Evolutionary conservation across 2,888 invertebrate genomes (phyloP), one percentile per base, ranked within the genome.

Genomic region (Mayetiola destructor): DNA sequence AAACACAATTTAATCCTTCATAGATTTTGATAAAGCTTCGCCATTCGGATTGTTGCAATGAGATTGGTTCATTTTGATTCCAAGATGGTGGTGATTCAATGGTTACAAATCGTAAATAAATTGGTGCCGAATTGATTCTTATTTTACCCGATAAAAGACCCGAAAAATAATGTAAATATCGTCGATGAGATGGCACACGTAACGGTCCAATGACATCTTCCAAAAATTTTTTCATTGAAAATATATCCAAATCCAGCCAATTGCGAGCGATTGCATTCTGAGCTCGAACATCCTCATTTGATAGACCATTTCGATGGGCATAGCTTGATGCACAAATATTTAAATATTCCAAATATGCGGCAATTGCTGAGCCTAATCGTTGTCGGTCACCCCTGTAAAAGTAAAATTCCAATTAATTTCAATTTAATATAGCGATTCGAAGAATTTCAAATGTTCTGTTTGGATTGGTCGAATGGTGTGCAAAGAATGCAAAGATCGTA

Each of bases 271-370:
- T 62, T 39, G 64, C 59, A 57, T 62, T 62, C 30, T 65, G 64
- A 2, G 61, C 62, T 21, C 61, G 61, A 14, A 62, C 58, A 60
- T 64, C 65, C 59, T 64, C 64, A 59, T 61, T 63, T 37, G 57
- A 56, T 39, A 59, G 58, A 16, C 62, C 59, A 27, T 73, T 71
- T 64, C 78, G 78, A 57, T 60, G 60, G 55, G 63, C 61, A 37
- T 62, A 63, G 59, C 61, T 65, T 48, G 64, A 64, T 55, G 90
- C 89, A 73, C 92, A 93, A 66, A 94, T 92, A 67, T 85, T 88
- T 63, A 89, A 88, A 76, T 93, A 94, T 75, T 92, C 88, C 85
- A 93, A 88, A 75, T 91, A 93, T 14, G 92, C 89, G 21, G 91
- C 88, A 60, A 93, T 85, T 61, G 92, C 81, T 56, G 91, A 86